Conservation (phyloP, 2,888 invertebrate genomes). For the Hypolimnas misippus region DNA sequence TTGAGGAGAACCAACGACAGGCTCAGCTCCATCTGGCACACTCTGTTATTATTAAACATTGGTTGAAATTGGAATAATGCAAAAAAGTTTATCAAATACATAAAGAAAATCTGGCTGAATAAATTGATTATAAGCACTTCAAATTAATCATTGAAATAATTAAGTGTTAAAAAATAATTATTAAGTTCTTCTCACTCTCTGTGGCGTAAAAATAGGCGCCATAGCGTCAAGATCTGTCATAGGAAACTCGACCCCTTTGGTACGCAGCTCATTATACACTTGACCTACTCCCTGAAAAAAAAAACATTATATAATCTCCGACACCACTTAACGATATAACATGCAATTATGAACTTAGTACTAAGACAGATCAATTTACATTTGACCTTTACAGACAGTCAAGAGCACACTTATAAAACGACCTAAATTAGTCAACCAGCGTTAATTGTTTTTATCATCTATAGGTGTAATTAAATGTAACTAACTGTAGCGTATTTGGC, state of each 20-base stretch:
- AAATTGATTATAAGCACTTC: neutral
- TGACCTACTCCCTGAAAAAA: slow-evolving; percentile 91
- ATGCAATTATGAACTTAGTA: too few species aligned
- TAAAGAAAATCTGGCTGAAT: too few species aligned
- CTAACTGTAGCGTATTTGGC: neutral
- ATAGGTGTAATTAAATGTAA: neutral
- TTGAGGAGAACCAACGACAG: slow-evolving; percentile 66
- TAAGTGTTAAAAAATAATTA: too few species aligned
- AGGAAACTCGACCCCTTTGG: slow-evolving; percentile 99
- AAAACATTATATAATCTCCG: neutral
- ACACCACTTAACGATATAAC: too few species aligned
- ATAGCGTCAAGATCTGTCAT: slow-evolving; percentile 96
- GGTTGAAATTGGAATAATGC: neutral
- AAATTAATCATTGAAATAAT: too few species aligned
- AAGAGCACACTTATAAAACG: neutral
- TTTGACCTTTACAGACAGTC: neutral
- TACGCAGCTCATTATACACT: slow-evolving; percentile 96
- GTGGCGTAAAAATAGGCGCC: slow-evolving; percentile 97
- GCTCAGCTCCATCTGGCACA: slow-evolving; percentile 69
- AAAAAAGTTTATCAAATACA: neutral
- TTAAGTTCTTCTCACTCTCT: slow-evolving; percentile 91
- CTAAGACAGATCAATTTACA: neutral
- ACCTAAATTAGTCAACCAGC: slow-evolving; percentile 6
- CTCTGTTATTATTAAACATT: slow-evolving; percentile 54
- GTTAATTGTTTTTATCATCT: slow-evolving; percentile 1